Conservation (phyloP, 2,888 invertebrate genomes). For the Autographa pulchrina region DNA sequence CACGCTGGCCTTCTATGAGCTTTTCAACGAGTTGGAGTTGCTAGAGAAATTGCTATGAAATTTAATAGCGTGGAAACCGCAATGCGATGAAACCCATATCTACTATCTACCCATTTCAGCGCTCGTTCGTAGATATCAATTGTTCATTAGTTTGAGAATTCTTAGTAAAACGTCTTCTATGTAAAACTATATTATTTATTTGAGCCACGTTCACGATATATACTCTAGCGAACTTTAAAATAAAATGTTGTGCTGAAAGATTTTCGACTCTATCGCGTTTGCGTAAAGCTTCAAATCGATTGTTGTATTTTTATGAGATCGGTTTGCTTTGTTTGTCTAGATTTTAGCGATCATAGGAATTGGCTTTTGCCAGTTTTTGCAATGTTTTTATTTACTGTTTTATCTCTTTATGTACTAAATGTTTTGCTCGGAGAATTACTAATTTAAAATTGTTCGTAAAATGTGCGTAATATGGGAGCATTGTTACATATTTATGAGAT, state of each 20-base stretch:
- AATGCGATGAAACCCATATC: slow-evolving; percentile 22
- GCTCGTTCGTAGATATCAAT: slow-evolving; percentile 30
- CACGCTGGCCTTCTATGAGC: slow-evolving; percentile 63
- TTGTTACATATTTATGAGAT: slow-evolving; percentile 21
- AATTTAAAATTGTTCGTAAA: background rate
- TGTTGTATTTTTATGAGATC: slow-evolving; percentile 10
- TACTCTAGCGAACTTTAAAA: slow-evolving; percentile 30
- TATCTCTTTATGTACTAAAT: slow-evolving; percentile 10
- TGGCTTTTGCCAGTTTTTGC: slow-evolving; percentile 15
- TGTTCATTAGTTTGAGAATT: slow-evolving; percentile 43
- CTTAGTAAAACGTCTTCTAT: slow-evolving; percentile 26
- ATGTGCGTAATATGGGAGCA: slow-evolving; percentile 25
- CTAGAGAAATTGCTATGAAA: slow-evolving; percentile 54
- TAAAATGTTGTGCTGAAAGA: slow-evolving; percentile 6
- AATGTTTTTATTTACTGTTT: slow-evolving; percentile 38
- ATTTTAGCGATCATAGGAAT: slow-evolving; percentile 36
- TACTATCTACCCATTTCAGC: slow-evolving; percentile 11
- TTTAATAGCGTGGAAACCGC: slow-evolving; percentile 41
- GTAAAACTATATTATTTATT: slow-evolving; percentile 39
- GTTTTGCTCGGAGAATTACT: slow-evolving; percentile 3
- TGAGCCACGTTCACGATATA: slow-evolving; percentile 32
- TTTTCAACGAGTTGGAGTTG: slow-evolving; percentile 62
- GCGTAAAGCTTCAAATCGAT: slow-evolving; percentile 18
- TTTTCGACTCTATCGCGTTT: slow-evolving; percentile 29
- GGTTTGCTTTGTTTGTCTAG: slow-evolving; percentile 43